phyloP scores from a whole-genome alignment of 2,113 vertebrate species.

The Picathartes gymnocephalus region DNA sequence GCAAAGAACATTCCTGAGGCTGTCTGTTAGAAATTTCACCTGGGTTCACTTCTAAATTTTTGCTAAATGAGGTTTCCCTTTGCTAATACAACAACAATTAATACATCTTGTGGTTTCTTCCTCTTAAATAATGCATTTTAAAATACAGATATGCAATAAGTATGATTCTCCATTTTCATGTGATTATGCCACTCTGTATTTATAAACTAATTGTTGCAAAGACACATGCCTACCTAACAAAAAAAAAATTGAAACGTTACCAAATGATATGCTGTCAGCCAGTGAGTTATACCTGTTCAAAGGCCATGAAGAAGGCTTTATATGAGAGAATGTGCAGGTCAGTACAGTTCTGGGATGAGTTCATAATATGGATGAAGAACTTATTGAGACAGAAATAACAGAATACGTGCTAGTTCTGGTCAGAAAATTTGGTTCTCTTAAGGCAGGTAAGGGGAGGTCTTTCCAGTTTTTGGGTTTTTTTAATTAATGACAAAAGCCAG shows the following conservation, averaged over 20 bases:
- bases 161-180: neutral
- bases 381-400: neutral
- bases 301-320: neutral
- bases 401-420: neutral
- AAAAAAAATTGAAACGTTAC: neutral
- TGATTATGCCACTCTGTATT: neutral
- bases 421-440: neutral
- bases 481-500: neutral
- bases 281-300: neutral
- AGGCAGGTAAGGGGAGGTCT: neutral
- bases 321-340: neutral
- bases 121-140: neutral
- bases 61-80: neutral
- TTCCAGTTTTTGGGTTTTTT: neutral
- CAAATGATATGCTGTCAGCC: neutral
- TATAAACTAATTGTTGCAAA: neutral
- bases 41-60: neutral
- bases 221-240: neutral
- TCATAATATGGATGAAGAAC: neutral
- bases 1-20: neutral
- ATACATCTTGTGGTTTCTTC: neutral
- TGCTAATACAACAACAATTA: neutral
- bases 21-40: neutral
- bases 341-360: neutral
- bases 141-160: neutral